Base-by-base conservation (phyloP, 2,797 vertebrate genomes). In the Rhinophrynus dorsalis region DNA sequence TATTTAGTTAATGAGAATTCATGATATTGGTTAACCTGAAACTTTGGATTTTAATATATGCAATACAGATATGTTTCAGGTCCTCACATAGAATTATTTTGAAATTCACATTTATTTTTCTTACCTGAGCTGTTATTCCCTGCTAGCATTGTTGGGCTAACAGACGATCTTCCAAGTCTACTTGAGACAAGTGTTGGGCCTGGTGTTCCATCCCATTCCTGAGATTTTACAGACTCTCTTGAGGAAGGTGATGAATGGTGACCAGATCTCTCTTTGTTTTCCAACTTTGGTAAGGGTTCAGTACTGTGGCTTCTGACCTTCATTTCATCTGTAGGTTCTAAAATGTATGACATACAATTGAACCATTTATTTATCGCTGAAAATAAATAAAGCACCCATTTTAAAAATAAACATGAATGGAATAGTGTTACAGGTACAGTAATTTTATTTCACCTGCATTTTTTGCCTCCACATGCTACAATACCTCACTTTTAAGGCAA, bases 191-290 rank as follows among this genome's bases (percentile, higher is more conserved):
- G 83, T 10, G 93, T 86, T 1, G 90, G 92, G 62, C 93, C 94
- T 0, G 92, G 90, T 1, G 84, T 88, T 80, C 91, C 90, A 32
- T 96, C 96, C 90, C 90, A 94, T 85, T 98, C 95, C 78, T 95
- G 93, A 92, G 95, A 92, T 95, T 95, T 98, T 61, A 91, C 80
- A 67, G 91, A 87, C 79, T 98, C 95, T 74, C 81, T 84, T 68
- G 83, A 89, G 74, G 87, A 86, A 76, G 86, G 76, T 51, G 84
- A 87, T 84, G 76, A 84, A 0, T 79, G 91, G 74, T 92, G 89
- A 68, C 81, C 90, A 52, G 78, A 85, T 86, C 80, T 86, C 72
- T 96, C 95, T 88, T 93, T 94, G 82, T 87, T 92, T 65, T 98
- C 95, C 79, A 92, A 79, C 79, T 93, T 91, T 81, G 94, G 89